Evolutionary conservation across 2,888 invertebrate genomes (phyloP).

Genomic region (Pseudococcus longispinus): DNA sequence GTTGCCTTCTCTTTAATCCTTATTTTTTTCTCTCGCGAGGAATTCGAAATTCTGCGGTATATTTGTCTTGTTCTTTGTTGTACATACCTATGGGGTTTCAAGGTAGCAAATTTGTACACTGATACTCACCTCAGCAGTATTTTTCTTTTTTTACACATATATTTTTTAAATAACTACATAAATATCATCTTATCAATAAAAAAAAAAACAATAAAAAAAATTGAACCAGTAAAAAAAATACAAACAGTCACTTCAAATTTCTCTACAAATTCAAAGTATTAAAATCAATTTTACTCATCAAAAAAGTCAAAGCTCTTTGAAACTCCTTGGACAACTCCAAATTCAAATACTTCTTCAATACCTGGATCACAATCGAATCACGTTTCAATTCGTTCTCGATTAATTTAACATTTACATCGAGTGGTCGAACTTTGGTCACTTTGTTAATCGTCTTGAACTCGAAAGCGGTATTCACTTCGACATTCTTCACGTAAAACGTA

Average conservation of each 20-base stretch:
- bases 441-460: neutral
- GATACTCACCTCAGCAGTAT: neutral
- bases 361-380: neutral
- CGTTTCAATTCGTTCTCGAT: slow-evolving; percentile 5
- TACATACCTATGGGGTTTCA: neutral
- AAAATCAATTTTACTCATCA: slow-evolving; percentile 46
- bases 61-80: neutral
- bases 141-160: neutral
- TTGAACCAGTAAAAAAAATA: neutral
- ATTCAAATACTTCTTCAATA: slow-evolving; percentile 47
- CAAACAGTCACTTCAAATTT: neutral
- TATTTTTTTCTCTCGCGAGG: neutral
- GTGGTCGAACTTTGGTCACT: neutral
- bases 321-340: slow-evolving; percentile 48
- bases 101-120: neutral
- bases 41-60: neutral
- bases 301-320: slow-evolving; percentile 41
- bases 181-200: neutral
- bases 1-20: neutral
- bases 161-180: neutral
- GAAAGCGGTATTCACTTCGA: slow-evolving; percentile 18
- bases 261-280: slow-evolving; percentile 1
- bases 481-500: neutral
- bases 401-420: slow-evolving; percentile 3
- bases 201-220: neutral